Evolutionary conservation across 2,888 invertebrate species (phyloP).

Genomic region (Balanococcus diminutus): DNA sequence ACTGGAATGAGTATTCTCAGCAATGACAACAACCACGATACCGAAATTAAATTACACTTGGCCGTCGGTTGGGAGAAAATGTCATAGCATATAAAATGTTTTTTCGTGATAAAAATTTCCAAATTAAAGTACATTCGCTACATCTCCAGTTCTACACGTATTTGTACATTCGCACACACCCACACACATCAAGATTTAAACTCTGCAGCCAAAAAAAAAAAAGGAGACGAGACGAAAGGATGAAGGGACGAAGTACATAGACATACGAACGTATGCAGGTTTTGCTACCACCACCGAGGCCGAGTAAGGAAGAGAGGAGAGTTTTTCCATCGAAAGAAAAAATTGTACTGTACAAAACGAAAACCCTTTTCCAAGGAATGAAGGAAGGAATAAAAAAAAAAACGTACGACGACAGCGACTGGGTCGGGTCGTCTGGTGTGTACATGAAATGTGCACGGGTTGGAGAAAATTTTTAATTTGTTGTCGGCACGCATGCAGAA

Average conservation of each 20-base stretch:
- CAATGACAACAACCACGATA: background rate
- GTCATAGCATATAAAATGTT: background rate
- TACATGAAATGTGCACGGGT: background rate
- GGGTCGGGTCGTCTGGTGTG: background rate
- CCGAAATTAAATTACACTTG: conserved; percentile 1
- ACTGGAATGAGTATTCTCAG: background rate
- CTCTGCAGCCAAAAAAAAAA: no score
- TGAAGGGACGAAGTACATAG: background rate
- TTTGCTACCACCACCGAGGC: background rate
- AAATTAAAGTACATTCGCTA: background rate
- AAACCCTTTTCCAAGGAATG: background rate
- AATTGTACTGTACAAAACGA: background rate
- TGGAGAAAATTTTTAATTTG: background rate
- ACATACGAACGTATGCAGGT: background rate
- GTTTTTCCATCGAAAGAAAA: background rate
- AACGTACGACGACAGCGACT: background rate
- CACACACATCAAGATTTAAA: no score
- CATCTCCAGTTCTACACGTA: no score
- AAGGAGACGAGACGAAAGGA: background rate
- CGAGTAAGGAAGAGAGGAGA: no score
- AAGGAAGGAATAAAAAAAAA: background rate
- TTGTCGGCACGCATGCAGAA: background rate
- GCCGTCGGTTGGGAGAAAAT: background rate
- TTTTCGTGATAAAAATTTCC: background rate
- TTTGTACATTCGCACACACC: no score